These are phyloP conservation scores for Drosophila mayri DNA, from an alignment of 1,140 invertebrate genomes.

Conservation along the genomic window DNA sequence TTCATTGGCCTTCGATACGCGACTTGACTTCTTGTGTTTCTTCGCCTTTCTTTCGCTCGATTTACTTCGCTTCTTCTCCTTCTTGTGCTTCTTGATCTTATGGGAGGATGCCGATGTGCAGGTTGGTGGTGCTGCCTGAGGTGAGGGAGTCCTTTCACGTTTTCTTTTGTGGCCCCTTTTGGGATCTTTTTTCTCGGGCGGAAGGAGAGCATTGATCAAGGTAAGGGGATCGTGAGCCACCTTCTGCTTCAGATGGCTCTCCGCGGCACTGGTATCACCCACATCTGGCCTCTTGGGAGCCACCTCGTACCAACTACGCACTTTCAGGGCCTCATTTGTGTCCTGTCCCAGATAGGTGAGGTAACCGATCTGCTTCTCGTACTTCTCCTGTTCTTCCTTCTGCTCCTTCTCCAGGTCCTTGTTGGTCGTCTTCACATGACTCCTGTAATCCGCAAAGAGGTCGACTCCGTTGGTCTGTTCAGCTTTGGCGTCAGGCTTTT, in stretches of 20 bases:
- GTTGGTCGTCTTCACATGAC: slow-evolving; percentile 90
- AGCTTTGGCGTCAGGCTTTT: background rate
- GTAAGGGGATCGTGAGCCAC: slow-evolving; percentile 90
- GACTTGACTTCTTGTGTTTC: slow-evolving; percentile 79
- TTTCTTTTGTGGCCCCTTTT: slow-evolving; percentile 14
- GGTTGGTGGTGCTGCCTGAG: slow-evolving; percentile 11
- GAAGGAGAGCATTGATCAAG: slow-evolving; percentile 80
- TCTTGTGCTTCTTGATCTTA: slow-evolving; percentile 63
- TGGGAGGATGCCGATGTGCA: background rate
- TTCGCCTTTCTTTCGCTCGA: slow-evolving; percentile 49
- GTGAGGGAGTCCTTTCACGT: slow-evolving; percentile 18
- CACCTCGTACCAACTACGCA: slow-evolving; percentile 93
- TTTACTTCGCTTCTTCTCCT: slow-evolving; percentile 69
- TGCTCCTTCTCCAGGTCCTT: slow-evolving; percentile 95
- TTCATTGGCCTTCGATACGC: slow-evolving; percentile 44
- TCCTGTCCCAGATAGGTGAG: slow-evolving; percentile 98
- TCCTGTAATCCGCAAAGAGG: slow-evolving; percentile 95
- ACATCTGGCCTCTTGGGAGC: slow-evolving; percentile 85
- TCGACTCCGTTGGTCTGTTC: slow-evolving; percentile 88
- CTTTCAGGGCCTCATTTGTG: slow-evolving; percentile 93
- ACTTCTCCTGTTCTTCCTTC: slow-evolving; percentile 97
- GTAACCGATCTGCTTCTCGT: slow-evolving; percentile 98
- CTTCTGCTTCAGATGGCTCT: slow-evolving; percentile 88
- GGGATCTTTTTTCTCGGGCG: slow-evolving; percentile 33
- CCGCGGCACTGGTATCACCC: slow-evolving; percentile 85